Evolutionary conservation across 2,797 vertebrate species (phyloP).

Genomic region (Semotilus atromaculatus): DNA sequence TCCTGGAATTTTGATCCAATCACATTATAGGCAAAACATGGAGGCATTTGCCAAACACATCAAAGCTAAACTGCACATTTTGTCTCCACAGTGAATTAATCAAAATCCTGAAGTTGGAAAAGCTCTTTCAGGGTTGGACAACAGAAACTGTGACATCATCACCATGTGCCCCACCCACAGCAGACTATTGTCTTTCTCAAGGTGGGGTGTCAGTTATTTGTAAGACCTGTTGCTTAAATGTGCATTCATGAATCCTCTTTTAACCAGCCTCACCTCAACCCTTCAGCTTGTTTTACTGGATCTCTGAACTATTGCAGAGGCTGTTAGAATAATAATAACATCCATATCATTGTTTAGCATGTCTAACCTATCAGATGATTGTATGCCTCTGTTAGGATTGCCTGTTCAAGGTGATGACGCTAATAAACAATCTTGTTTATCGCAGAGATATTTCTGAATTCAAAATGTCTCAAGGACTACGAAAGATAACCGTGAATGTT

Average conservation of each 20-base stretch:
- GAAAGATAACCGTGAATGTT: neutral
- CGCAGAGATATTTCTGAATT: neutral
- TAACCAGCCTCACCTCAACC: neutral
- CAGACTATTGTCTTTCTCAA: neutral
- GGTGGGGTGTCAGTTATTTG: neutral
- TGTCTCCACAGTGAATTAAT: neutral
- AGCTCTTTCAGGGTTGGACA: neutral
- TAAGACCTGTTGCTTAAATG: neutral
- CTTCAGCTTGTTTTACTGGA: neutral
- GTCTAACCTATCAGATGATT: neutral
- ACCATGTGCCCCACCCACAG: neutral
- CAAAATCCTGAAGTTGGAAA: neutral
- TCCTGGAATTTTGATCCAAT: neutral
- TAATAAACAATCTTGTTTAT: neutral
- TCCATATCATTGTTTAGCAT: neutral
- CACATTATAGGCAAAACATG: neutral
- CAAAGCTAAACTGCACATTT: neutral
- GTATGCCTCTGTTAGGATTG: neutral
- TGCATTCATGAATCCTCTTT: neutral
- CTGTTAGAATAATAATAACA: neutral
- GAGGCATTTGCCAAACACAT: neutral
- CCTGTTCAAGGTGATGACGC: neutral
- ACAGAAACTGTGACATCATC: conserved; percentile 8
- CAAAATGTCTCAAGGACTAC: neutral
- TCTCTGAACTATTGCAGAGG: neutral